phyloP scores from a whole-genome alignment of 2,797 vertebrate species.

The Pipistrellus pipistrellus region DNA sequence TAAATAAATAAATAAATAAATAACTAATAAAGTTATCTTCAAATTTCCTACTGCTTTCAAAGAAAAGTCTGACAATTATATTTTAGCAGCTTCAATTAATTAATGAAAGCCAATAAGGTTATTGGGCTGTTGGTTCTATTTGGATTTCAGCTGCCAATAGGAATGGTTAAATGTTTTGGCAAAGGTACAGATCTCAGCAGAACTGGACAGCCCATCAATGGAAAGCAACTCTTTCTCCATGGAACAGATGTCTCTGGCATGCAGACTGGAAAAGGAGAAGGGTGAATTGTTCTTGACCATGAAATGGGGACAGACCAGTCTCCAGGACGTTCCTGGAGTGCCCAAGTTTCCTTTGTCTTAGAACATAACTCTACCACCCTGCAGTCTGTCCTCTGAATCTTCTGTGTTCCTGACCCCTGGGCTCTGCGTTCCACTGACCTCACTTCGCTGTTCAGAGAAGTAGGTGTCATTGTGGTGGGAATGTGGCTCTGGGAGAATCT shows the following conservation, averaged over 20 bases:
- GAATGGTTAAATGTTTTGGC: not conserved
- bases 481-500: not conserved
- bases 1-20: no score
- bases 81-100: conserved; percentile 1
- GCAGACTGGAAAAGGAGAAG: not conserved
- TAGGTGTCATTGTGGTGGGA: not conserved
- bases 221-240: not conserved
- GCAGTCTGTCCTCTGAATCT: not conserved
- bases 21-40: not conserved
- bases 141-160: not conserved
- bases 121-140: not conserved
- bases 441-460: not conserved
- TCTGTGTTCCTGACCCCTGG: not conserved
- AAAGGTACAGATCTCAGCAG: not conserved
- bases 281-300: not conserved
- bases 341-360: not conserved
- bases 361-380: not conserved
- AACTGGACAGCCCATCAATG: not conserved
- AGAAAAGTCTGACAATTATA: not conserved
- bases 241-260: not conserved
- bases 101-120: not conserved
- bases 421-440: not conserved
- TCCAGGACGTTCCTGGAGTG: not conserved
- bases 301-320: not conserved
- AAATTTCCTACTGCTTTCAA: not conserved